A percentile compares a stretch with the other conserved stretches of the same genome.
Evolutionary conservation across 1,140 invertebrate genomes (phyloP).

Genomic region (Melipona quadrifasciata): DNA sequence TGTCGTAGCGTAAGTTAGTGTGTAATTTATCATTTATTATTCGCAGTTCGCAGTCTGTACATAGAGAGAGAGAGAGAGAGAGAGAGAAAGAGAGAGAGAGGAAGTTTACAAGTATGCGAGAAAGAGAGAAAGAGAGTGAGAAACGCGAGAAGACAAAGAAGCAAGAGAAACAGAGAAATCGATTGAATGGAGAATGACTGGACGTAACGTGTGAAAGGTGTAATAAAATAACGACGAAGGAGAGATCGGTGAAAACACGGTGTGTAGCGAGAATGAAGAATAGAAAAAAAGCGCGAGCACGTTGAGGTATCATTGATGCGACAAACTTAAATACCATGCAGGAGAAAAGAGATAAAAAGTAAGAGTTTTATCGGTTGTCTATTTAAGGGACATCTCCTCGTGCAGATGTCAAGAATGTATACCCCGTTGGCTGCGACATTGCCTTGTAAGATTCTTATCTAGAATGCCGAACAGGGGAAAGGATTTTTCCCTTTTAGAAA

Average conservation of each 20-base stretch:
- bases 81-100: neutral
- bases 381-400: constrained; percentile 52
- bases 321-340: neutral
- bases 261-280: neutral
- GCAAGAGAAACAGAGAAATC: neutral
- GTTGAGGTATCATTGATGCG: neutral
- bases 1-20: constrained; percentile 57
- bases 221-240: neutral
- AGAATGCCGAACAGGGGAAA: constrained; percentile 50
- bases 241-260: neutral
- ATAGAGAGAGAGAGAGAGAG: constrained; percentile 40
- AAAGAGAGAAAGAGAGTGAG: neutral
- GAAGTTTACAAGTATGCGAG: neutral
- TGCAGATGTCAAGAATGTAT: constrained; percentile 49
- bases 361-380: constrained; percentile 37
- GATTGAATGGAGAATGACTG: neutral
- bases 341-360: neutral
- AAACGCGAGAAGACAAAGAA: neutral
- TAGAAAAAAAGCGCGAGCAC: neutral
- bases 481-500: constrained; percentile 56
- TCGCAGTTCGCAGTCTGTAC: constrained; percentile 66
- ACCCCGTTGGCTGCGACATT: constrained; percentile 62
- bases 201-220: neutral
- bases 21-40: constrained; percentile 68
- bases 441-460: constrained; percentile 66